Evolutionary conservation across 2,888 invertebrate species (phyloP), one percentile per base, ranked within the genome.

Genomic region (Creontiades dilutus): DNA sequence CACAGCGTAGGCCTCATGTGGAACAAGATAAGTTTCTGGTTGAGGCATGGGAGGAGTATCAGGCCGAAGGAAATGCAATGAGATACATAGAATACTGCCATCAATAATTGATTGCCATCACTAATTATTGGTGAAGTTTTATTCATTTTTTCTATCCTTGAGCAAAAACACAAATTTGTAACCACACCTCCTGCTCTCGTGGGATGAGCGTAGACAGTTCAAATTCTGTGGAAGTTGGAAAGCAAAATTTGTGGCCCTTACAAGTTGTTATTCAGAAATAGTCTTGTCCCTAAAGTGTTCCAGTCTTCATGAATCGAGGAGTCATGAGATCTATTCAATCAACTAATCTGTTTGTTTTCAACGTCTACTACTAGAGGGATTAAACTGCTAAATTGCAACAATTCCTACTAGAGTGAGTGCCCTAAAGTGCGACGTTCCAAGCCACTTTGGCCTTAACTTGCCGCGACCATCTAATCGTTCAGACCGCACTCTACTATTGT

Each of bases 21-120:
- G 76, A 76, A 76, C 12, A 76, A 76, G 23, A 23, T 4, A 28
- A 46, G 37, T 81, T 81, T 46, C 16, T 28, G 37, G n/a, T 81
- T 81, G 81, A 81, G 81, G 81, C 81, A 46, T 81, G 81, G 81
- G 81, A 81, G 81, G 81, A 81, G 81, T 81, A 81, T 47, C 47
- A 81, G 81, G 19, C 81, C 81, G 81, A 81, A 16, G 81, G 46
- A 81, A 81, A 81, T 81, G 81, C 47, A 37, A 16, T 81, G 81
- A 37, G 46, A 37, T 47, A 12, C 46, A 37, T 47, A 81, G 81
- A 81, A 81, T 13, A 81, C 81, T 28, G 81, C 81, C 47, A 12
- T 81, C 28, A 81, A 81, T 81, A 46, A 81, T 37, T 81, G 81
- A 81, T 13, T 48, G 11, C 2, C 1, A 81, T 47, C 2, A 23